Conservation (phyloP, 2,888 invertebrate genomes). For the Pteria penguin region DNA sequence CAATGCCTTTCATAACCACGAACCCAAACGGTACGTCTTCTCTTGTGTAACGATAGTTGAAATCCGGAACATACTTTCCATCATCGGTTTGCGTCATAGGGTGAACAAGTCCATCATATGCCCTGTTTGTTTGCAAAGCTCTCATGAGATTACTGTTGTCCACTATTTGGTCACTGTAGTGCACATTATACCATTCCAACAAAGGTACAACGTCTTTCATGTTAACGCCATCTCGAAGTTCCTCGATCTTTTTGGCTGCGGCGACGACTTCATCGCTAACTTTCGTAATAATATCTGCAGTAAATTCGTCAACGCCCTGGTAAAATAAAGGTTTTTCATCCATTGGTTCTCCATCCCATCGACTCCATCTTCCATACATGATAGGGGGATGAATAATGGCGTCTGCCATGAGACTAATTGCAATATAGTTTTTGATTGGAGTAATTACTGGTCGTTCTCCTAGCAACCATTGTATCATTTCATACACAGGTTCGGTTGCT, state of each 20-base stretch:
- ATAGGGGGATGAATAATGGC: slow-evolving; percentile 66
- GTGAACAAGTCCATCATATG: slow-evolving; percentile 64
- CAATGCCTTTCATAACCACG: slow-evolving; percentile 67
- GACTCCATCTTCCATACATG: slow-evolving; percentile 66
- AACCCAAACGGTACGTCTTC: slow-evolving; percentile 71
- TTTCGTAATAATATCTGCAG: slow-evolving; percentile 46
- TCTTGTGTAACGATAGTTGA: slow-evolving; percentile 56
- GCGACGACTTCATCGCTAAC: slow-evolving; percentile 55
- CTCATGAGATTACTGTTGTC: slow-evolving; percentile 57
- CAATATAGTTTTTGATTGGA: slow-evolving; percentile 59
- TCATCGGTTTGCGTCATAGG: slow-evolving; percentile 43
- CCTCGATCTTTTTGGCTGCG: slow-evolving; percentile 49
- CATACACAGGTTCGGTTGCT: not conserved
- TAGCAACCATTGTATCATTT: slow-evolving; percentile 48
- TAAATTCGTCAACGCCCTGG: slow-evolving; percentile 59
- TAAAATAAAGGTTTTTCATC: slow-evolving; percentile 61
- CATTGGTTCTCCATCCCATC: slow-evolving; percentile 64
- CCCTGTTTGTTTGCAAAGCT: slow-evolving; percentile 63
- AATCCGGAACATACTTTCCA: slow-evolving; percentile 55
- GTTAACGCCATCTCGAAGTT: slow-evolving; percentile 48
- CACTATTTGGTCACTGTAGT: slow-evolving; percentile 63
- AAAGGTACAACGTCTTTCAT: slow-evolving; percentile 59
- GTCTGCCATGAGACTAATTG: slow-evolving; percentile 60
- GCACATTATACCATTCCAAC: slow-evolving; percentile 61
- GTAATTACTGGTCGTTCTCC: slow-evolving; percentile 56